Conservation (phyloP, 1,140 invertebrate genomes). For the Eulimnadia texana region DNA sequence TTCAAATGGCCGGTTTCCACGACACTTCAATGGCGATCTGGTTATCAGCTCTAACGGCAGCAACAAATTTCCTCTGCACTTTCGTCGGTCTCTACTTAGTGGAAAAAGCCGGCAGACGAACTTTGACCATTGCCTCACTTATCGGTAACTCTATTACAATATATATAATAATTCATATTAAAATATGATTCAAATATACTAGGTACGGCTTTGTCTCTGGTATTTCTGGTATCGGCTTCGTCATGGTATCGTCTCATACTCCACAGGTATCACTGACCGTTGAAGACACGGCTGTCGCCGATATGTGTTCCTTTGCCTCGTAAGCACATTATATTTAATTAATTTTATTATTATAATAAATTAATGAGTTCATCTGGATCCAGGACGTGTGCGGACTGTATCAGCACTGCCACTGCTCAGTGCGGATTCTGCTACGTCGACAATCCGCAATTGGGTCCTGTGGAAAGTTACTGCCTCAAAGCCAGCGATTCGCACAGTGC, state of each 20-base stretch:
- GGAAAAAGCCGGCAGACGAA: conserved; percentile 41
- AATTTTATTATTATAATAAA: neutral
- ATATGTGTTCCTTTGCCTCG: conserved; percentile 9
- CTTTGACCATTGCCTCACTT: conserved; percentile 36
- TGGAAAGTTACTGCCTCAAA: conserved; percentile 16
- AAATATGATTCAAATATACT: no score
- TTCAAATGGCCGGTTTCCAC: conserved; percentile 42
- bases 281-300: conserved; percentile 1
- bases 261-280: conserved; percentile 28
- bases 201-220: conserved; percentile 34
- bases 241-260: conserved; percentile 31
- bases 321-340: conserved; percentile 1
- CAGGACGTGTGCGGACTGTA: conserved; percentile 34
- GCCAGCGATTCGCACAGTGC: conserved; percentile 9
- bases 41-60: conserved; percentile 39
- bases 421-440: conserved; percentile 37
- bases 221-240: conserved; percentile 35
- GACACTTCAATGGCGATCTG: conserved; percentile 41
- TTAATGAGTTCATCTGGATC: neutral
- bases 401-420: conserved; percentile 21
- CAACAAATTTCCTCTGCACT: conserved; percentile 41
- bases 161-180: no score
- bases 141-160: conserved; percentile 32
- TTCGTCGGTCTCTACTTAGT: conserved; percentile 43
- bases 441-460: neutral